Conservation (phyloP, 2,888 invertebrate species). For the Drosophila lacicola region DNA sequence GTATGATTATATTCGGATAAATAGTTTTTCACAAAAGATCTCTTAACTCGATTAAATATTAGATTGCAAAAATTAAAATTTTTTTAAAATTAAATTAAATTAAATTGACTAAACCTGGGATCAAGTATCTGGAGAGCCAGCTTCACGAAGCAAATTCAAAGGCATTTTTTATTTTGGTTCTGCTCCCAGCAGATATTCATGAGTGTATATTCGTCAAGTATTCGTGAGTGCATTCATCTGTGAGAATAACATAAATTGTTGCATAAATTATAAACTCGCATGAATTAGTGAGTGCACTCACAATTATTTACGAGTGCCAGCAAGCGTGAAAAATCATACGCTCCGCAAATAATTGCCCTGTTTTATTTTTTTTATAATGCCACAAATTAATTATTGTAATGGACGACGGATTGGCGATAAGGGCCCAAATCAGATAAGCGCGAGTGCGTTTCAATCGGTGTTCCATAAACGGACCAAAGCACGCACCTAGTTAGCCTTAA, state of each 20-base stretch:
- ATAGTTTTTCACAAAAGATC: too few relatives aligned
- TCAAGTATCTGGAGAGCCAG: too few relatives aligned
- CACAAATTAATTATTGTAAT: conserved; percentile 53
- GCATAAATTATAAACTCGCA: not conserved
- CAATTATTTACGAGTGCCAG: conserved; percentile 6
- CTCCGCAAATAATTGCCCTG: too few relatives aligned
- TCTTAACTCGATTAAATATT: too few relatives aligned
- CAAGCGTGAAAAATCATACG: not conserved
- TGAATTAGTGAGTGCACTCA: not conserved
- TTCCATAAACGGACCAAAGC: not conserved
- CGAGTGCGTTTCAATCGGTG: conserved; percentile 31
- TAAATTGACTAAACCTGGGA: too few relatives aligned
- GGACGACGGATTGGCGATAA: conserved; percentile 41
- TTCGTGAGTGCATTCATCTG: not conserved
- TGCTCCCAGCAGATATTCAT: not conserved
- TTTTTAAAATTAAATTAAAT: too few relatives aligned
- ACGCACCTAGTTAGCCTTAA: conserved; percentile 45
- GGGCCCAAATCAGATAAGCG: conserved; percentile 40
- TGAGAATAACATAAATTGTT: too few relatives aligned
- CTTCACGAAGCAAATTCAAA: too few relatives aligned
- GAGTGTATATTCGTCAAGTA: not conserved
- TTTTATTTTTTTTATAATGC: too few relatives aligned
- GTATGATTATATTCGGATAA: too few relatives aligned
- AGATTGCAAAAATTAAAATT: too few relatives aligned
- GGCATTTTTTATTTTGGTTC: too few relatives aligned